phyloP scores from a whole-genome alignment of 2,113 vertebrate genomes.

The Heliornis fulica region DNA sequence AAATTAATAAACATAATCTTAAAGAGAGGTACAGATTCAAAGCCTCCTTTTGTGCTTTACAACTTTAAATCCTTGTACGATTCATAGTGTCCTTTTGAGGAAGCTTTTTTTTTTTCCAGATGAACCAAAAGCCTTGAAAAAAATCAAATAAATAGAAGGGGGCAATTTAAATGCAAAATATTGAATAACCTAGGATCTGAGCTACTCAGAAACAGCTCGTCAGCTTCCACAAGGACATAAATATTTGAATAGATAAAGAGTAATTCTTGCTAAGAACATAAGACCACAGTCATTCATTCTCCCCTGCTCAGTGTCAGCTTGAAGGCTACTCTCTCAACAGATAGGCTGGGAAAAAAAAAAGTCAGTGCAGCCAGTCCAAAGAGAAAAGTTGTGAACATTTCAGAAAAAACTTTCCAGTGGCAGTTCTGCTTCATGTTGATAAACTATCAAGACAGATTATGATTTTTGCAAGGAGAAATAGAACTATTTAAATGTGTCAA shows the following conservation, averaged over 20 bases:
- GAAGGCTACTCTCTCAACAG: neutral
- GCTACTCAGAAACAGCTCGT: neutral
- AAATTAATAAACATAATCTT: neutral
- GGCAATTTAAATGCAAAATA: neutral
- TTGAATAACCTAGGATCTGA: neutral
- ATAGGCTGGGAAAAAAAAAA: neutral
- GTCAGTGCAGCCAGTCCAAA: neutral
- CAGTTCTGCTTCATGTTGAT: neutral
- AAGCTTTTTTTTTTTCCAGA: neutral
- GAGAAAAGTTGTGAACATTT: neutral
- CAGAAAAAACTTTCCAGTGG: neutral
- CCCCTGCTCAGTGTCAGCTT: neutral
- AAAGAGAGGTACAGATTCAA: neutral
- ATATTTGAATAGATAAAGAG: slow-evolving; percentile 10
- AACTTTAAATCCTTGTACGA: neutral
- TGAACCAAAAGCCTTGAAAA: neutral
- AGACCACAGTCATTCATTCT: neutral
- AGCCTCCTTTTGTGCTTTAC: neutral
- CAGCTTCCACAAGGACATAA: neutral
- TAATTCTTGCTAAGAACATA: neutral
- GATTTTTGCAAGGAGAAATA: neutral
- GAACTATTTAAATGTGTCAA: neutral
- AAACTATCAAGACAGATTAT: neutral
- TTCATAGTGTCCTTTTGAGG: neutral
- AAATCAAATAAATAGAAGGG: neutral